Percentiles rank a stretch among this genome's conserved stretches.
These are phyloP conservation scores for Amblyjoppa proteus DNA, from an alignment of 2,888 invertebrate species.

Conservation along the genomic window DNA sequence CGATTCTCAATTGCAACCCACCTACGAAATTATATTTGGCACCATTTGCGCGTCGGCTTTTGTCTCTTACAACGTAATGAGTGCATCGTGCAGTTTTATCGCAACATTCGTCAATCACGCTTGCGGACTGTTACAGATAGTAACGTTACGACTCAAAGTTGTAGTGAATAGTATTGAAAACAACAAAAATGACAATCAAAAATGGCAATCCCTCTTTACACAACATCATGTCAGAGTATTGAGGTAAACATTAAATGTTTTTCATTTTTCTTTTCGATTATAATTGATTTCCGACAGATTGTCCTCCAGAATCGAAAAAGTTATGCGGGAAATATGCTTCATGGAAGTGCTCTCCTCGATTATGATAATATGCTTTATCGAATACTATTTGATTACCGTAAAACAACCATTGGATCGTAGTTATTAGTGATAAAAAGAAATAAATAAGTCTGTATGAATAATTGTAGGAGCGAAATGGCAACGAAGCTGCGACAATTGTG, in stretches of 20 bases:
- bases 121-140: slow-evolving; percentile 70
- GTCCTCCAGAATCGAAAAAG: too few relatives aligned
- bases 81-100: slow-evolving; percentile 44
- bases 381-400: too few relatives aligned
- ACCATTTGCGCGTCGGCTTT: slow-evolving; percentile 60
- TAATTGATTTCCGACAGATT: too few relatives aligned
- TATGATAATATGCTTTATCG: too few relatives aligned
- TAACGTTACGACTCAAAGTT: slow-evolving; percentile 35
- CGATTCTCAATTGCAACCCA: slow-evolving; percentile 64
- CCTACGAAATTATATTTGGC: slow-evolving; percentile 67
- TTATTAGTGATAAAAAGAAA: too few relatives aligned
- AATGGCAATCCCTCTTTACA: slow-evolving; percentile 25
- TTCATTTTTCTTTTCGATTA: too few relatives aligned
- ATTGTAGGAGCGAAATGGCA: too few relatives aligned
- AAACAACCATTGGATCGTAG: too few relatives aligned
- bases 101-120: not conserved
- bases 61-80: slow-evolving; percentile 51
- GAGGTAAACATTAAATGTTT: not conserved
- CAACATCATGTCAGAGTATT: slow-evolving; percentile 3
- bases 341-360: too few relatives aligned
- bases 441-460: too few relatives aligned
- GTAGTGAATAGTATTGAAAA: not conserved
- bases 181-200: not conserved
- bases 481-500: too few relatives aligned
- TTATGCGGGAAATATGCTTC: too few relatives aligned